Evolutionary conservation across 2,113 vertebrate genomes (phyloP).

Genomic region (Plecturocebus donacophilus): DNA sequence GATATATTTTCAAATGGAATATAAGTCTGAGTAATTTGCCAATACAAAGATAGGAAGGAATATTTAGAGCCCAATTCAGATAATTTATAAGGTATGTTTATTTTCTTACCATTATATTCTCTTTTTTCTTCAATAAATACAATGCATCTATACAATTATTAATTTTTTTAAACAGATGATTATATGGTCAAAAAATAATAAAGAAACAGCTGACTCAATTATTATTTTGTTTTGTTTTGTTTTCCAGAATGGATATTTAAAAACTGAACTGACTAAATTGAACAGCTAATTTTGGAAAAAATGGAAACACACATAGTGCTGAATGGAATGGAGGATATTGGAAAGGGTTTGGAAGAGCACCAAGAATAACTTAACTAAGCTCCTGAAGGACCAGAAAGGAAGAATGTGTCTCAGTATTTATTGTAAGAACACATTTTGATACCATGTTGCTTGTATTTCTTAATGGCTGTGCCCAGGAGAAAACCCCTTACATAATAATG

Average conservation of each 20-base stretch:
- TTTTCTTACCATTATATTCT: neutral
- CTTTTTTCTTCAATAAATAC: neutral
- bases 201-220: neutral
- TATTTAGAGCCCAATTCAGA: neutral
- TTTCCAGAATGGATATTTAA: neutral
- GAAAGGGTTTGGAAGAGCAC: constrained; percentile 31
- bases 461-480: neutral
- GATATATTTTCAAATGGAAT: neutral
- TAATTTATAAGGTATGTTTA: neutral
- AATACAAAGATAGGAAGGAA: neutral
- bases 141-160: neutral
- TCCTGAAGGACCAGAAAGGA: neutral
- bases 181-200: neutral
- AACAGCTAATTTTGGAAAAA: constrained; percentile 44
- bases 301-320: neutral
- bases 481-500: neutral
- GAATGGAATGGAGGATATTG: neutral
- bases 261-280: neutral
- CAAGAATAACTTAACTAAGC: constrained; percentile 25
- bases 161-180: neutral
- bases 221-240: neutral
- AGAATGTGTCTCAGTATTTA: neutral
- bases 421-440: neutral
- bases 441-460: neutral
- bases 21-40: neutral